Percentiles rank a stretch among this genome's conserved stretches.
phyloP scores from a whole-genome alignment of 2,888 invertebrate genomes.

The Cistogaster globosa region DNA sequence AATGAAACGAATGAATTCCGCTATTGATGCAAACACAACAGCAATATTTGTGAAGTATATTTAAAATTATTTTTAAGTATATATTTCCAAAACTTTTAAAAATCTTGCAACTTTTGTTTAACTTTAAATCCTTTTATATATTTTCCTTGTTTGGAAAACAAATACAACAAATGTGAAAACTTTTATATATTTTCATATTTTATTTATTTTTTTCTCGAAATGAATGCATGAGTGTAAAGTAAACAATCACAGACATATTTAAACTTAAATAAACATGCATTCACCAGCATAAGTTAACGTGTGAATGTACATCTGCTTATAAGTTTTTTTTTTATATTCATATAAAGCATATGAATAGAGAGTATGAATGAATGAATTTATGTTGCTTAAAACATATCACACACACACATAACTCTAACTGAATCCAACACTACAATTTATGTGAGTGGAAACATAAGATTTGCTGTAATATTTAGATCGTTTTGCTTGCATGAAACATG shows the following conservation, averaged over 20 bases:
- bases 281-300: not conserved
- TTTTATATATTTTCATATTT: conserved; percentile 11
- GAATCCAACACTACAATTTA: not conserved
- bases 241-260: conserved; percentile 27
- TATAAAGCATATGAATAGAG: not conserved
- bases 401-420: not conserved
- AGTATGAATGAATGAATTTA: not conserved
- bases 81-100: not conserved
- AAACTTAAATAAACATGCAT: conserved; percentile 11
- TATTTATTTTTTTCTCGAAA: not conserved
- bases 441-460: not conserved
- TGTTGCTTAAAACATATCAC: not conserved
- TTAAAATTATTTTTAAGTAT: too few relatives aligned
- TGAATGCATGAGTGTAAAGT: conserved; percentile 33
- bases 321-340: not conserved
- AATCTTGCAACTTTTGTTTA: conserved; percentile 32
- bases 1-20: too few relatives aligned
- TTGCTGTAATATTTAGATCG: too few relatives aligned
- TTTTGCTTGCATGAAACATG: too few relatives aligned
- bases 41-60: too few relatives aligned
- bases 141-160: not conserved
- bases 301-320: not conserved
- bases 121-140: conserved; percentile 4
- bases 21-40: too few relatives aligned
- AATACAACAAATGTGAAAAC: not conserved